Base-by-base conservation (phyloP, 2,113 vertebrate genomes). In the Columba janthina region DNA sequence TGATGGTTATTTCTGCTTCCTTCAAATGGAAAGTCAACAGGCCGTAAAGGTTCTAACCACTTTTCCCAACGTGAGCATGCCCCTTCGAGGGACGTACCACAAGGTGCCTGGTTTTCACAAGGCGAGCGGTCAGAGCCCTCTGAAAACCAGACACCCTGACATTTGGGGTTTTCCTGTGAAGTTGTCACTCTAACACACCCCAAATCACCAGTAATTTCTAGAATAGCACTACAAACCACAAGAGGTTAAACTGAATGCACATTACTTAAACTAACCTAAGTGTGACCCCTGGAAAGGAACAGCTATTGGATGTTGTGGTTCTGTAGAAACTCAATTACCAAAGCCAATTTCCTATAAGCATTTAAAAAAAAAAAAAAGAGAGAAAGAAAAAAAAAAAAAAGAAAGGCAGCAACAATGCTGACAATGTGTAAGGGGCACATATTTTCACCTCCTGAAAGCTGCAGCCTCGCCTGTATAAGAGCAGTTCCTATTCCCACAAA, bases 291-390 rank as follows among this genome's bases (percentile, higher is more conserved):
- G 66, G 85, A 91, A 86, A 88, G 76, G 69, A 95, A 78, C 56
- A 86, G 86, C 96, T 84, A 96, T 96, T 94, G 92, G 95, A 94
- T 94, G 80, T 77, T 96, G 94, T 89, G 94, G 96, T 93, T 95
- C 96, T 95, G 93, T 90, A 96, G 94, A 97, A 97, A 95, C 96
- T 96, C 96, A 96, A 96, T 96, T 96, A 97, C 85, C 85, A 96
- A 93, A 95, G 96, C 96, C 69, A 96, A 97, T 96, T 96, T 97
- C 96, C 93, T 96, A 94, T 17, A n/a, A 95, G 70, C 77, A 89
- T 93, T 96, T 72, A 91, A 79, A 88, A 74, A 86, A 54, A 48
- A 31, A 7, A 32, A 54, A 36, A 13, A 26, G 12, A 38, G n/a
- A 38, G 38, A 11, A 11, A 38, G 38, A 38, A 38, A 38, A 11